A percentile compares a stretch with the other conserved stretches of the same genome.
Conservation (phyloP, 2,797 vertebrate genomes). For the Poeciliopsis infans region DNA sequence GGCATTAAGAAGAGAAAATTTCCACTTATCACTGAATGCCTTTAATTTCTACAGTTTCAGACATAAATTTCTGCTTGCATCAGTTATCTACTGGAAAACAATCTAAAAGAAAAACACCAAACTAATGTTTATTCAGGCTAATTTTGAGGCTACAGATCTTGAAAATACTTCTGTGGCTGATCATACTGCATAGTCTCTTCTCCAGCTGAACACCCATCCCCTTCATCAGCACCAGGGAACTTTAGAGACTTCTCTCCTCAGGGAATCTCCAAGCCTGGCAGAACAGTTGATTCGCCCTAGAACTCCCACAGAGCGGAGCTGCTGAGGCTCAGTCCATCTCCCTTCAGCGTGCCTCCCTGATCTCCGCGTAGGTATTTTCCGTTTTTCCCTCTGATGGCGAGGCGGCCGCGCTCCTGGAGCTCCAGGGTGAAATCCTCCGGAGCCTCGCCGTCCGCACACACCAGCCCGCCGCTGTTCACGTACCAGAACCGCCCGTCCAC, state of each 20-base stretch:
- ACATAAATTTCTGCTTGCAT: conserved; percentile 6
- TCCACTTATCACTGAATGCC: neutral
- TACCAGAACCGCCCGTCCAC: conserved; percentile 90
- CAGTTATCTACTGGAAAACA: conserved; percentile 4
- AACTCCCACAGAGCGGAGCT: conserved; percentile 93
- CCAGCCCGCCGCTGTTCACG: conserved; percentile 86
- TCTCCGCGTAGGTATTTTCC: conserved; percentile 92
- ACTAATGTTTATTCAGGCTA: conserved; percentile 20
- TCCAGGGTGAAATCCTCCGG: conserved; percentile 93
- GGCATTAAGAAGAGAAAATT: neutral
- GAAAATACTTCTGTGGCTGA: conserved; percentile 36
- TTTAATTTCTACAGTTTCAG: conserved; percentile 24
- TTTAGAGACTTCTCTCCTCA: neutral
- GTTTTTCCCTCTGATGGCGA: conserved; percentile 89
- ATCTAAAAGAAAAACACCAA: conserved; percentile 22
- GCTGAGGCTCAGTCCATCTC: conserved; percentile 83
- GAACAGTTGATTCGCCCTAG: conserved; percentile 65
- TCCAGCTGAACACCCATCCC: neutral
- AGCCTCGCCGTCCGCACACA: conserved; percentile 89
- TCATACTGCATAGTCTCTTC: neutral
- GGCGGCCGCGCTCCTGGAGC: conserved; percentile 88
- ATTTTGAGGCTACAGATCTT: conserved; percentile 18
- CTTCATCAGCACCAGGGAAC: conserved; percentile 11
- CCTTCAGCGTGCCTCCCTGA: conserved; percentile 90
- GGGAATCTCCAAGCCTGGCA: neutral